A percentile compares a stretch with the other conserved stretches of the same genome.
Conservation (phyloP, 2,888 invertebrate species). For the Strigamia crassipes region DNA sequence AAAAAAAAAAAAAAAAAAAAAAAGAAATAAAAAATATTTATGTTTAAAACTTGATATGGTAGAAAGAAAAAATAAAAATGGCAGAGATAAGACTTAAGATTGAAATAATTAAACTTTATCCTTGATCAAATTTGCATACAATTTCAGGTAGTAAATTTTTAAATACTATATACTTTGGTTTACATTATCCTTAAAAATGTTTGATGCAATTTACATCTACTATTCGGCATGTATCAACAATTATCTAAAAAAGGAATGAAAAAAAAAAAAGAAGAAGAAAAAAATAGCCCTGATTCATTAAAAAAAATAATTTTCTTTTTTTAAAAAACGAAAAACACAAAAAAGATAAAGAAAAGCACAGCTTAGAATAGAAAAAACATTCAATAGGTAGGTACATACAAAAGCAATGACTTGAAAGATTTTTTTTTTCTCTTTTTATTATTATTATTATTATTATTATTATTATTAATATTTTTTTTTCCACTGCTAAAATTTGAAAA, state of each 20-base stretch:
- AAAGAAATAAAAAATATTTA: not conserved
- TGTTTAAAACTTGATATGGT: not conserved
- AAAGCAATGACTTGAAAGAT: not conserved
- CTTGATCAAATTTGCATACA: conserved; percentile 8
- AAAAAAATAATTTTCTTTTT: not conserved
- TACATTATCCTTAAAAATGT: not conserved
- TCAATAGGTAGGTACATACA: not conserved
- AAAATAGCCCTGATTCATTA: not conserved
- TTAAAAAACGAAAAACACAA: not conserved
- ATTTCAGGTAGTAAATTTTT: not conserved
- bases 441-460: no score
- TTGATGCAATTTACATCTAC: conserved; percentile 22
- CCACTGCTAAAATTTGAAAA: not conserved
- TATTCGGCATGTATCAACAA: not conserved
- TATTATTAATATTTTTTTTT: not conserved
- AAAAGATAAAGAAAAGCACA: not conserved
- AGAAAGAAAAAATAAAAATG: not conserved
- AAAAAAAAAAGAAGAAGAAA: not conserved
- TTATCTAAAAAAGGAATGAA: not conserved
- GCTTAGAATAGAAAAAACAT: conserved; percentile 37
- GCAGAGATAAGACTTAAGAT: not conserved
- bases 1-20: no score
- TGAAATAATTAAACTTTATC: not conserved
- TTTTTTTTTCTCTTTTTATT: not conserved
- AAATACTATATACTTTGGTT: conserved; percentile 10